Evolutionary conservation across 2,888 invertebrate genomes (phyloP).

Genomic region (Rhagonycha lutea): DNA sequence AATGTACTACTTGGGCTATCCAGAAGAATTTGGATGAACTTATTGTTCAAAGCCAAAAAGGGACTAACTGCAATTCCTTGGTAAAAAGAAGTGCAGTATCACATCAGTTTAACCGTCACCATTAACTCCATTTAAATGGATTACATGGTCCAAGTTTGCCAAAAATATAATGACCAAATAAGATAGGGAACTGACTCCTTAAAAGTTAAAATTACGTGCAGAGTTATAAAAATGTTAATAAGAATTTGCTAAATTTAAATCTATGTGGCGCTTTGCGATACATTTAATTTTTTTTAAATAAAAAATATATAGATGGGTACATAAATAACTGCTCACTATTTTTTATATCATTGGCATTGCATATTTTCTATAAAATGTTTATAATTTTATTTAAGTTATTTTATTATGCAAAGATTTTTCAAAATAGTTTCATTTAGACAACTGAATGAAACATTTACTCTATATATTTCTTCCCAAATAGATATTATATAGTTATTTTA

Average conservation of each 20-base stretch:
- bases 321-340: too few species aligned
- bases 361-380: too few species aligned
- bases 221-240: too few species aligned
- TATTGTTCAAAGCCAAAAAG: not conserved
- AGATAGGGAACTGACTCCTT: not conserved
- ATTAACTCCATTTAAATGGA: not conserved
- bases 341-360: too few species aligned
- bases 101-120: not conserved
- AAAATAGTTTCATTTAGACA: not conserved
- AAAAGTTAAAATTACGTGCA: not conserved
- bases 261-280: too few species aligned
- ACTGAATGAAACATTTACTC: not conserved
- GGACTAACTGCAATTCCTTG: not conserved
- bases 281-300: too few species aligned
- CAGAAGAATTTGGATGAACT: not conserved
- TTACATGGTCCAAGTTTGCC: not conserved
- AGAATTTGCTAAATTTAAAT: too few species aligned
- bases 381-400: too few species aligned
- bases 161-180: not conserved
- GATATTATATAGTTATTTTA: not conserved
- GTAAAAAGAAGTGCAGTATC: not conserved
- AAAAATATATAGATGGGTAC: too few species aligned
- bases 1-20: not conserved
- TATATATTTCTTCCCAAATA: not conserved
- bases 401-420: not conserved